Evolutionary conservation across 2,888 invertebrate species (phyloP), one percentile per base, ranked within the genome.

Genomic region (Venusia cambrica): DNA sequence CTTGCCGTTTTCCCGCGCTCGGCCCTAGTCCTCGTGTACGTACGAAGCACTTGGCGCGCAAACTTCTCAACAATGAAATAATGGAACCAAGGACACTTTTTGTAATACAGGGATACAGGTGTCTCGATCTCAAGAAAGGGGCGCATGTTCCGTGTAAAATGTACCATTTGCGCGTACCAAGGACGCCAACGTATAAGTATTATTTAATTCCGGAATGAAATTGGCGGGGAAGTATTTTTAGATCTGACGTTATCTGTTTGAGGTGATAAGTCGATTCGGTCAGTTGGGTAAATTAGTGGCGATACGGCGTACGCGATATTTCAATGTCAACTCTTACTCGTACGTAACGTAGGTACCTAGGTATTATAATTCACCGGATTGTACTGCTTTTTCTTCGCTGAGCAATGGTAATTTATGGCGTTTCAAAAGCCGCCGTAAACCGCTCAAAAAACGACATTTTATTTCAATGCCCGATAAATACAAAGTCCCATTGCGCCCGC

Each of bases 11-110:
- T 84, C 84, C 83, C 83, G 83, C 83, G 73, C 69, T 61, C 59
- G 53, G 64, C 54, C 40, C 64, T 64, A 73, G 65, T 76, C 70
- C 68, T 75, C 73, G 70, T 73, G 80, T 79, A 83, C 81, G 73
- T 78, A 76, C 74, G 73, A 59, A n/a, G 61, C 81, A 79, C 83
- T 85, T 84, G 81, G 85, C 85, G 85, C 84, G 84, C 78, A 77
- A 79, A 83, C 72, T 64, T 67, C 61, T 60, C 58, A 70, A 76
- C 74, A 78, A 75, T 75, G 66, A 63, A 60, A 45, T 64, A 81
- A 83, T 78, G 74, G 65, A 67, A 53, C 69, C 85, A 85, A 85
- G 85, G 85, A 78, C 85, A 76, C 73, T 74, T 84, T 84, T 87
- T 87, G 64, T 74, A n/a, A n/a, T n/a, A 55, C 54, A 61, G 58